Evolutionary conservation across 2,797 vertebrate genomes (phyloP).

Genomic region (Sebastes diploproa): DNA sequence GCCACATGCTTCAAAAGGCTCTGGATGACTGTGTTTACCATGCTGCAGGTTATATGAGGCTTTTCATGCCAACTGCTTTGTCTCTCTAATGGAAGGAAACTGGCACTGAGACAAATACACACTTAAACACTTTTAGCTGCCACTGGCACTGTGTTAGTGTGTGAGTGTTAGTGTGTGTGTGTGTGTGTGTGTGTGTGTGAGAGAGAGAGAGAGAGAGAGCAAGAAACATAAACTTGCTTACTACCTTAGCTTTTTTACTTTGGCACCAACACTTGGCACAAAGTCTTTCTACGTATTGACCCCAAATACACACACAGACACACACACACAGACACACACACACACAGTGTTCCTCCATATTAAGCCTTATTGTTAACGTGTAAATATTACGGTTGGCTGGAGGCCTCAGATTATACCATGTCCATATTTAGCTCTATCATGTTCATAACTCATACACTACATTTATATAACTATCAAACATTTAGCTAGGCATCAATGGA

Average conservation of each 20-base stretch:
- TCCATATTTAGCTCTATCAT: constrained; percentile 58
- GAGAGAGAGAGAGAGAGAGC: background rate
- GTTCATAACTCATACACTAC: constrained; percentile 40
- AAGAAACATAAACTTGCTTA: background rate
- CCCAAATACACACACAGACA: background rate
- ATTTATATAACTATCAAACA: constrained; percentile 43
- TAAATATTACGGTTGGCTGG: constrained; percentile 58
- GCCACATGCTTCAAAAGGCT: background rate
- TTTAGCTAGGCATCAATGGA: constrained; percentile 24
- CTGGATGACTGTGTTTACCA: background rate
- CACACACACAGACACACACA: background rate
- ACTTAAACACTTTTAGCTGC: constrained; percentile 46
- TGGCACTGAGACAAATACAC: constrained; percentile 62
- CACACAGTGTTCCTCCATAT: constrained; percentile 16
- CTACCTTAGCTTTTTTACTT: constrained; percentile 16
- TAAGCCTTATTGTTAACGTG: constrained; percentile 37
- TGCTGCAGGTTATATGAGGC: constrained; percentile 24
- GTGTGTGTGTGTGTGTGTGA: background rate
- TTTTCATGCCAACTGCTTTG: constrained; percentile 40
- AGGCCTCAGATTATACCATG: constrained; percentile 36
- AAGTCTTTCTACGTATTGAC: background rate
- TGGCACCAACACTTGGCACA: constrained; percentile 18
- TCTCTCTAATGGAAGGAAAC: constrained; percentile 63
- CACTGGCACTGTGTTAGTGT: constrained; percentile 27
- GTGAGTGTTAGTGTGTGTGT: background rate